Evolutionary conservation across 2,888 invertebrate species (phyloP).

Genomic region (Hipparchia sbordonii): DNA sequence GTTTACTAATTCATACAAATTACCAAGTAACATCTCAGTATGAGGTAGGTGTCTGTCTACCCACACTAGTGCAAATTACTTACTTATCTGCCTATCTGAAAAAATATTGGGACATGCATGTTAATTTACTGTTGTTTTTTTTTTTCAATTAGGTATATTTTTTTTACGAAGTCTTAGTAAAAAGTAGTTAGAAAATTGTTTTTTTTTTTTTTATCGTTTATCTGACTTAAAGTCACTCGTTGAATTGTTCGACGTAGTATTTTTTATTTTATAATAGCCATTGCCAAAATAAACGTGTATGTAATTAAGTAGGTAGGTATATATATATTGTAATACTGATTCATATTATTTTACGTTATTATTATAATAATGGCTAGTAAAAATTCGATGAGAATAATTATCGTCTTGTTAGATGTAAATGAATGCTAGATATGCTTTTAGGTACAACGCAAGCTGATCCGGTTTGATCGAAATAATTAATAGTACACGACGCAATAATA

Average conservation of each 20-base stretch:
- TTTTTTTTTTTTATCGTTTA: conserved; percentile 63
- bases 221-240: conserved; percentile 70
- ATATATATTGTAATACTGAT: conserved; percentile 5
- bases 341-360: conserved; percentile 1
- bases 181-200: conserved; percentile 46
- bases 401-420: neutral
- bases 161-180: conserved; percentile 11
- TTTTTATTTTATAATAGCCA: conserved; percentile 58
- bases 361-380: neutral
- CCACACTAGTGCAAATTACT: conserved; percentile 2
- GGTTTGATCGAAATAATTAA: neutral
- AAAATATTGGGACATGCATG: conserved; percentile 31
- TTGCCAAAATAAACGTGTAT: conserved; percentile 62
- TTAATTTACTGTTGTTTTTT: conserved; percentile 1
- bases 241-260: conserved; percentile 59
- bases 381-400: neutral
- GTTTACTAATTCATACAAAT: conserved; percentile 17
- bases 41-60: neutral
- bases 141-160: neutral
- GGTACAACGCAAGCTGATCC: neutral
- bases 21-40: conserved; percentile 25
- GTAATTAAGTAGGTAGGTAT: conserved; percentile 27
- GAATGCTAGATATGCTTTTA: neutral
- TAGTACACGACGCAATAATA: neutral
- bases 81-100: neutral